phyloP scores from a whole-genome alignment of 92 coral and sea anemone genomes.

The Bergia puertoricense region DNA sequence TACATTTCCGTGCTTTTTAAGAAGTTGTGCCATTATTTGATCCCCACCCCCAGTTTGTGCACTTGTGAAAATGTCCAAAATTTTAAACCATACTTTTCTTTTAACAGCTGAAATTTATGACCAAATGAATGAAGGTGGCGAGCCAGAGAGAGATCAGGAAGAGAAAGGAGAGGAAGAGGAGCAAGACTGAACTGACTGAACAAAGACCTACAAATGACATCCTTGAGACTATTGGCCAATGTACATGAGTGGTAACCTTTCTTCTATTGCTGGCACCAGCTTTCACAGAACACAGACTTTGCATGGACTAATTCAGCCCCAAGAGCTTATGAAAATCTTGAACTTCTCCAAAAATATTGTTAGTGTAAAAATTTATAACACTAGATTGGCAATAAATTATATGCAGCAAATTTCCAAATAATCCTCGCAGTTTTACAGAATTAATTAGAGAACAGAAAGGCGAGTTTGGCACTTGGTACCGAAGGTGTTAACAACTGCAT shows the following conservation, averaged over 20 bases:
- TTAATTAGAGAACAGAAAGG: not conserved
- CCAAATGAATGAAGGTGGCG: conserved; percentile 48
- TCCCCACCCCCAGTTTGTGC: not conserved
- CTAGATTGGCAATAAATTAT: not conserved
- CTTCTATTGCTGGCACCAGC: conserved; percentile 30
- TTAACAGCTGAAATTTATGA: conserved; percentile 36
- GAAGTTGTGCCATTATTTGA: no score
- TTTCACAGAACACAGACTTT: conserved; percentile 1
- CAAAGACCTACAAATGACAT: not conserved
- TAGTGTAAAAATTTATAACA: not conserved
- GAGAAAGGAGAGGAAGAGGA: conserved; percentile 28
- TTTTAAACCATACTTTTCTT: not conserved
- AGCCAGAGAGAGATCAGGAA: conserved; percentile 49
- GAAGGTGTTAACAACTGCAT: not conserved
- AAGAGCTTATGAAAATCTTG: not conserved
- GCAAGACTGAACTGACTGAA: conserved; percentile 24
- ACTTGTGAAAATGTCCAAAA: no score
- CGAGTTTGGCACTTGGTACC: not conserved
- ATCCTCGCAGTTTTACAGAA: not conserved
- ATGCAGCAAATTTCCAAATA: not conserved
- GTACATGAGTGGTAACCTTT: conserved; percentile 24
- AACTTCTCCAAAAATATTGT: not conserved
- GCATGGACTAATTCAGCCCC: conserved; percentile 13
- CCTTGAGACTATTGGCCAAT: conserved; percentile 22
- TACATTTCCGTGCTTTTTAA: no score